Evolutionary conservation across 2,797 vertebrate genomes (phyloP).

Genomic region (Garrulus glandarius): DNA sequence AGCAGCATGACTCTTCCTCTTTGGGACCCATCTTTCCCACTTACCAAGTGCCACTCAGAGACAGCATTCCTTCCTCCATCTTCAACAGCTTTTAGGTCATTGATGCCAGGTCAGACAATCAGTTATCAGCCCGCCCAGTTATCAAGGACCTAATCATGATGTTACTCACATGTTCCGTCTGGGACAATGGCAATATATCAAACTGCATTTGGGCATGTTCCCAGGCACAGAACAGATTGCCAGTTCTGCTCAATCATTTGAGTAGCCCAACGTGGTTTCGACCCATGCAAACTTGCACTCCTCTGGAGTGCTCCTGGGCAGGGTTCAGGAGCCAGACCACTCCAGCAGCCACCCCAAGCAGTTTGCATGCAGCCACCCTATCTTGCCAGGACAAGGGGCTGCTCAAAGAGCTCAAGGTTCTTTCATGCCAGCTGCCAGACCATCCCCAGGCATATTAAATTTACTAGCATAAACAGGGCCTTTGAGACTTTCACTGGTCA

Average conservation of each 20-base stretch:
- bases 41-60: background rate
- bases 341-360: background rate
- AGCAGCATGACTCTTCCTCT: background rate
- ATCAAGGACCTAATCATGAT: background rate
- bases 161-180: rapidly evolving
- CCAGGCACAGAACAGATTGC: background rate
- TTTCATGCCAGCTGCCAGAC: background rate
- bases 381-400: background rate
- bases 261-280: rapidly evolving
- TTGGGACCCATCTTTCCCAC: background rate
- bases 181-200: rapidly evolving
- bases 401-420: background rate
- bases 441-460: background rate
- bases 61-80: background rate
- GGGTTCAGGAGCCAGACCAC: background rate
- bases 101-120: background rate
- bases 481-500: background rate
- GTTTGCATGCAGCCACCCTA: background rate
- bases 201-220: rapidly evolving
- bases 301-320: rapidly evolving
- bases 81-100: background rate
- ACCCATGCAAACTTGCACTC: background rate
- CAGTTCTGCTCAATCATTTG: background rate
- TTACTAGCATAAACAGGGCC: background rate
- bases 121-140: background rate